These are phyloP conservation scores for Malurus melanocephalus DNA, from an alignment of 2,113 vertebrate species.

Conservation along the genomic window DNA sequence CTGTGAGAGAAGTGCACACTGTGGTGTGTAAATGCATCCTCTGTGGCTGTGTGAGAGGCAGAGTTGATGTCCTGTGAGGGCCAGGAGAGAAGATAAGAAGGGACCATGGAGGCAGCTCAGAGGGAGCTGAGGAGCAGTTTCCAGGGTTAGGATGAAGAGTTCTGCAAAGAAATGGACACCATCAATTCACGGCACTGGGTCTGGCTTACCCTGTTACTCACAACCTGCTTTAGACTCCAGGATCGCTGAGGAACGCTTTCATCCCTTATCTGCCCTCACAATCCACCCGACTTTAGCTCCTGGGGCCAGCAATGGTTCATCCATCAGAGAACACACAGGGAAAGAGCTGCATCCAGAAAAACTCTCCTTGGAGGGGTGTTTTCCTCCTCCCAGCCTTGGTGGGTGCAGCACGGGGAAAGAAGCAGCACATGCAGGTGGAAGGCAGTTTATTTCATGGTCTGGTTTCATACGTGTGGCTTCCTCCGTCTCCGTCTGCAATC, in stretches of 20 bases:
- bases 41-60: not conserved
- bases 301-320: not conserved
- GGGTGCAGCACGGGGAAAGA: fast-evolving
- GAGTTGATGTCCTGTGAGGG: not conserved
- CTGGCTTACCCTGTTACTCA: not conserved
- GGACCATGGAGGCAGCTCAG: not conserved
- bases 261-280: not conserved
- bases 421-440: fast-evolving
- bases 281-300: not conserved
- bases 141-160: not conserved
- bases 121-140: not conserved
- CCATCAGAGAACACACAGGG: not conserved
- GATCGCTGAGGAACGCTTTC: not conserved
- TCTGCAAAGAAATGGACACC: not conserved
- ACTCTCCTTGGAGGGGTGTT: fast-evolving
- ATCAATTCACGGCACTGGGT: too few relatives aligned
- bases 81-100: not conserved
- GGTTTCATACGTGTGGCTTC: fast-evolving
- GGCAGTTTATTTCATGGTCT: not conserved
- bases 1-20: not conserved
- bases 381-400: not conserved
- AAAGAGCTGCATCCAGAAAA: not conserved
- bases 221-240: not conserved
- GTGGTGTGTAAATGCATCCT: not conserved
- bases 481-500: not conserved